Evolutionary conservation across 2,797 vertebrate species (phyloP), one percentile per base, ranked within the genome.

Genomic region (Catharus ustulatus): DNA sequence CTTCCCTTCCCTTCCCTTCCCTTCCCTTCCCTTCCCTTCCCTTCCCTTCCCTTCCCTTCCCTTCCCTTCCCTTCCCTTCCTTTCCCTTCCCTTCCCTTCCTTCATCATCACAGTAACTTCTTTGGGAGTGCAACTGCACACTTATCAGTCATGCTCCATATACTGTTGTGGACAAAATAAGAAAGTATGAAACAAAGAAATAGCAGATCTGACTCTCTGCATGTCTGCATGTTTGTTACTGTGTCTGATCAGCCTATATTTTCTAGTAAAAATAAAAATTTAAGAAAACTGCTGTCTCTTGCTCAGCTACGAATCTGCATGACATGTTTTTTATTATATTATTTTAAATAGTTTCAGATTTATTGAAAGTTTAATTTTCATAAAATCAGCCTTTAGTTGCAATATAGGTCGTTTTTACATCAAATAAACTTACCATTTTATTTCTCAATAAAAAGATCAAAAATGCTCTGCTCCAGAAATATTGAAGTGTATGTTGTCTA

Each of bases 41-140:
- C 45, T 74, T 63, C 54, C 18, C 82, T 71, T 51, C 71, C 27
- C 38, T 7, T 29, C 43, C 5, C 6, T 14, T 14, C 17, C 5
- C 16, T 18, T 15, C 29, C 3, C 19, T 8, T 40, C 15, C 2
- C 13, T 5, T 18, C 11, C 4, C 18, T 17, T 14, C 30, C 54
- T 4, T 10, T 12, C 27, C 5, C 19, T 13, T 16, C 16, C 3
- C 10, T 19, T 17, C 13, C 5, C 18, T 8, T 4, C 17, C 7
- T 29, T 3, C n/a, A 43, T 27, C 22, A 52, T 40, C 12, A n/a
- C 32, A 54, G 32, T 42, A 78, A 45, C 13, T 15, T n/a, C 54
- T 40, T 26, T 27, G 7, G 16, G 32, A 54, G 13, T 54, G 8
- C 3, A 43, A 26, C 26, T 76, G 11, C 26, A 48, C 29, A 9